Evolutionary conservation across 1,140 invertebrate species (phyloP).

Genomic region (Eupristina koningsbergeri): DNA sequence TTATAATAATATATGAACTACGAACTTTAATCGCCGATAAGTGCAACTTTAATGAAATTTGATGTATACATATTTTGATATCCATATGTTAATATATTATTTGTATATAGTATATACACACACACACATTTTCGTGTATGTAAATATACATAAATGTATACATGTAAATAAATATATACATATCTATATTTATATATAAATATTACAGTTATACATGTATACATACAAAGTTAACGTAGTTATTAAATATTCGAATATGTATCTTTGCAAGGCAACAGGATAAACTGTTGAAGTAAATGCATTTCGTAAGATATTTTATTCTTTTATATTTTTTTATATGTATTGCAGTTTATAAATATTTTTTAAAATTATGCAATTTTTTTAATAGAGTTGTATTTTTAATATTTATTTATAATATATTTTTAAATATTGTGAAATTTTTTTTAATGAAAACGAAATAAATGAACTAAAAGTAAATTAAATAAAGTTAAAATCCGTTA

Average conservation of each 20-base stretch:
- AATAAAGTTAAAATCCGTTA: background rate
- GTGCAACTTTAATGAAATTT: conserved; percentile 60
- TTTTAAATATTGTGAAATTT: background rate
- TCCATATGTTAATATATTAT: too few species aligned
- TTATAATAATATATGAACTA: conserved; percentile 52
- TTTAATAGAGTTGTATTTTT: too few species aligned
- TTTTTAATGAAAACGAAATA: background rate
- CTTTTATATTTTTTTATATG: background rate
- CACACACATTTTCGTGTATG: too few species aligned
- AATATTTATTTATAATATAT: too few species aligned
- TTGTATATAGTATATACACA: background rate
- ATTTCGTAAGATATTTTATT: conserved; percentile 55
- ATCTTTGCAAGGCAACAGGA: conserved; percentile 67
- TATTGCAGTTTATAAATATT: background rate
- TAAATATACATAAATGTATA: background rate
- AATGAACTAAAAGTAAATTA: background rate
- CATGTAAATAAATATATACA: background rate
- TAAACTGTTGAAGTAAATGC: conserved; percentile 70
- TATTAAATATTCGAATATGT: conserved; percentile 52
- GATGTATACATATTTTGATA: conserved; percentile 53
- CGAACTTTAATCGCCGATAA: conserved; percentile 53
- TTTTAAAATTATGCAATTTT: background rate
- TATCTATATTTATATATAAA: too few species aligned
- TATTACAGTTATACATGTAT: background rate
- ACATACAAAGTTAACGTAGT: background rate